Evolutionary conservation across 2,888 invertebrate species (phyloP).

Genomic region (Nomada ruficornis): DNA sequence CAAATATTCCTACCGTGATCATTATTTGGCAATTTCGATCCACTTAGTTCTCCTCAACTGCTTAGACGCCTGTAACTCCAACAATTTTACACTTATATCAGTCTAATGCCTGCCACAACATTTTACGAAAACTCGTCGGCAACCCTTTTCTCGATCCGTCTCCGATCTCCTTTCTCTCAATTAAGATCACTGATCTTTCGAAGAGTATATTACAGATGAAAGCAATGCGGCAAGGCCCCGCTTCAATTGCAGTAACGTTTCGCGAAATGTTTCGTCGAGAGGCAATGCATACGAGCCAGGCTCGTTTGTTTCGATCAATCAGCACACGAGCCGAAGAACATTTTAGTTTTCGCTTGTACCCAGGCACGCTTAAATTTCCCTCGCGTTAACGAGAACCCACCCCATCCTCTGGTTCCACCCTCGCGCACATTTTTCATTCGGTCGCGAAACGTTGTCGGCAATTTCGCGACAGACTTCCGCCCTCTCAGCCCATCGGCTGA

Average conservation of each 20-base stretch:
- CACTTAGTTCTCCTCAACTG: too few species aligned
- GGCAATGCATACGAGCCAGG: conserved; percentile 11
- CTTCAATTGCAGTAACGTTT: conserved; percentile 20
- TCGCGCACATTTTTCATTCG: conserved; percentile 32
- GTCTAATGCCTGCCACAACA: too few species aligned
- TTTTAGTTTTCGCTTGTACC: background rate
- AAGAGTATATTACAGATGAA: conserved; percentile 30
- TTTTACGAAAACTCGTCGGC: conserved; percentile 20
- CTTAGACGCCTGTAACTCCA: too few species aligned
- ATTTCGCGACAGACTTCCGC: conserved; percentile 49
- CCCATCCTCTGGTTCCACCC: background rate
- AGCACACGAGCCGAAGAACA: background rate
- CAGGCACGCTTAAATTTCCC: conserved; percentile 46
- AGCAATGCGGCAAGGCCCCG: background rate
- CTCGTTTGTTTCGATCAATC: conserved; percentile 31
- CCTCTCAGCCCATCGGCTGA: conserved; percentile 24
- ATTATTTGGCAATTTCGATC: too few species aligned
- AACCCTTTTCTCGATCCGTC: background rate
- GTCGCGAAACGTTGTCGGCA: conserved; percentile 23
- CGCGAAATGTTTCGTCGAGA: conserved; percentile 19
- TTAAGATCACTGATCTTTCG: conserved; percentile 21
- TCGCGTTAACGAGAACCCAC: conserved; percentile 53
- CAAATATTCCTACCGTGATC: too few species aligned
- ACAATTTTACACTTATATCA: too few species aligned
- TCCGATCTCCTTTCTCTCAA: background rate